These are phyloP conservation scores for Tachuris rubrigastra DNA, from an alignment of 2,113 vertebrate genomes.

Conservation along the genomic window DNA sequence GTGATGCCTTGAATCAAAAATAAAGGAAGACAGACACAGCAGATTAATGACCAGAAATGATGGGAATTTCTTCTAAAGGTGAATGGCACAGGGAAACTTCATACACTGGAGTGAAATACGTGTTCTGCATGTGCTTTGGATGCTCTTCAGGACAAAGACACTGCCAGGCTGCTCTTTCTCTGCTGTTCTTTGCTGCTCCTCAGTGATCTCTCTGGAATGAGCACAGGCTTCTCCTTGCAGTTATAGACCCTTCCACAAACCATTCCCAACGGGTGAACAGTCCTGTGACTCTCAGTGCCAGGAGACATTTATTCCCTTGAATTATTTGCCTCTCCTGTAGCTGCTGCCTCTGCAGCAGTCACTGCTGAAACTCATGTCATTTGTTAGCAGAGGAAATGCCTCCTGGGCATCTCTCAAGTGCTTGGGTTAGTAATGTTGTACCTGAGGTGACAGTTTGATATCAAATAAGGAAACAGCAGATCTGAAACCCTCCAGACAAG, in stretches of 20 bases:
- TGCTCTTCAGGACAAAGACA: neutral
- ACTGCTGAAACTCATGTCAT: neutral
- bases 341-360: neutral
- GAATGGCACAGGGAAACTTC: neutral
- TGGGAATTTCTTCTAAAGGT: neutral
- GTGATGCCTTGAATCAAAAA: neutral
- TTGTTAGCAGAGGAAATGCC: neutral
- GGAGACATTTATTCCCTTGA: neutral
- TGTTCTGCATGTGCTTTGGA: rapidly evolving
- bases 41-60: neutral
- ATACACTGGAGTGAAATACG: neutral
- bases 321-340: neutral
- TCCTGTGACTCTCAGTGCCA: neutral
- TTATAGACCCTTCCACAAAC: neutral
- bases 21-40: neutral
- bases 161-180: neutral
- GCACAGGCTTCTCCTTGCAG: rapidly evolving
- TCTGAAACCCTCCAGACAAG: neutral
- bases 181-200: neutral
- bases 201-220: neutral
- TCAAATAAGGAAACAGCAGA: neutral
- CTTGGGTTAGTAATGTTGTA: neutral
- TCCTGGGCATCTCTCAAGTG: neutral
- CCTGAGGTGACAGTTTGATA: neutral
- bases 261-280: neutral